Evolutionary conservation across 2,797 vertebrate species (phyloP).

Genomic region (Artibeus lituratus): DNA sequence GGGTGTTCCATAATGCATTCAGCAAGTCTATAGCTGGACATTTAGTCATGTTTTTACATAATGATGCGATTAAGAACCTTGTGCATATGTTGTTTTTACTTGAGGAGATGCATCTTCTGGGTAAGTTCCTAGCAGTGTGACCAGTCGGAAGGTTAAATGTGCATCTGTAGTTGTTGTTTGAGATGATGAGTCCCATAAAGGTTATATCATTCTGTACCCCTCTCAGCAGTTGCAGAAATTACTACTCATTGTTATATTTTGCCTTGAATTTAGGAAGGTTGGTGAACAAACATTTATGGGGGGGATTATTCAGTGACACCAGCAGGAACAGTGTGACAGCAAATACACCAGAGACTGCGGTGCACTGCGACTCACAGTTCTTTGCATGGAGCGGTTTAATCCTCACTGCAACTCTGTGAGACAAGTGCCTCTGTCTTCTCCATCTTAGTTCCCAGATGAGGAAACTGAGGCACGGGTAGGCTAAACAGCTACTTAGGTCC

Average conservation of each 20-base stretch:
- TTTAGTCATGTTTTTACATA: not conserved
- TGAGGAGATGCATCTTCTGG: not conserved
- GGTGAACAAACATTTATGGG: not conserved
- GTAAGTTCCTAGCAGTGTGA: not conserved
- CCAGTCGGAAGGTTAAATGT: not conserved
- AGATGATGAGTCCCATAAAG: not conserved
- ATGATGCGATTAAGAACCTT: not conserved
- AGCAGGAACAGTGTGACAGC: not conserved
- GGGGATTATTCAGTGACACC: not conserved
- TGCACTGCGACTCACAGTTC: not conserved
- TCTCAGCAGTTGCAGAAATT: not conserved
- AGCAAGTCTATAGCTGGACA: not conserved
- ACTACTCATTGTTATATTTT: not conserved
- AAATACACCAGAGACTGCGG: not conserved
- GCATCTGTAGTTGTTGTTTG: not conserved
- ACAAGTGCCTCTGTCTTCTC: not conserved
- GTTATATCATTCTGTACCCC: not conserved
- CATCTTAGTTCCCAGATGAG: not conserved
- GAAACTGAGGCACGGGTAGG: not conserved
- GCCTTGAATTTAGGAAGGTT: slow-evolving; percentile 3
- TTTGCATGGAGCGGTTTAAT: not conserved
- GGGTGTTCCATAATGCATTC: not conserved
- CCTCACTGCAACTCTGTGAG: not conserved
- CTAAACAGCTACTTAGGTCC: not conserved
- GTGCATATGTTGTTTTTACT: not conserved